These are phyloP conservation scores for Clusia tigrina DNA, from an alignment of 2,888 invertebrate species.

Conservation along the genomic window DNA sequence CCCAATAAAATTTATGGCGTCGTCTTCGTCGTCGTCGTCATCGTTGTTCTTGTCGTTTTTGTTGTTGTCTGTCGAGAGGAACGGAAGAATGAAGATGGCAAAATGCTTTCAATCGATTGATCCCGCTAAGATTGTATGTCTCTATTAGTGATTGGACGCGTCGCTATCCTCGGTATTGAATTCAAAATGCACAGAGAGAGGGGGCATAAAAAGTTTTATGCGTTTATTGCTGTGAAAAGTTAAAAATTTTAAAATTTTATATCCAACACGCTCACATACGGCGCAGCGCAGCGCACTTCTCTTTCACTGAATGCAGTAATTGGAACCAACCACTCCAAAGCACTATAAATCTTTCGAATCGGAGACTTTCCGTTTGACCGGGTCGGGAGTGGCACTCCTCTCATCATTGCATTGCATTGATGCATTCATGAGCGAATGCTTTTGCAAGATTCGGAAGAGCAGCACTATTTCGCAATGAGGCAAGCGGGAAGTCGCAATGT, in stretches of 20 bases:
- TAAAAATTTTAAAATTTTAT: no score
- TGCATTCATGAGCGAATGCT: no score
- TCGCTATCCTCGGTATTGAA: background rate
- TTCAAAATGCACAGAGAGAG: conserved; percentile 4
- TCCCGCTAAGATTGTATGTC: conserved; percentile 43
- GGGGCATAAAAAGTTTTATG: conserved; percentile 48
- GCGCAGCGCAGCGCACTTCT: no score
- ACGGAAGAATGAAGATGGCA: background rate
- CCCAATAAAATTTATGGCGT: conserved; percentile 3
- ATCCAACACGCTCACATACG: no score
- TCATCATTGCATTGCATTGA: no score
- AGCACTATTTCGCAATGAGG: no score
- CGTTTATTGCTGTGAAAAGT: conserved; percentile 55
- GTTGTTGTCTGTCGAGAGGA: background rate
- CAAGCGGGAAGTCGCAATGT: no score
- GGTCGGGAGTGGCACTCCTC: no score
- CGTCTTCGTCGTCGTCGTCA: no score
- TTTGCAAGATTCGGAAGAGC: no score
- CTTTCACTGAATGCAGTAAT: background rate
- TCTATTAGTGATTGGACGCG: conserved; percentile 47
- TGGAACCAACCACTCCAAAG: background rate
- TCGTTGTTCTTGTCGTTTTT: no score
- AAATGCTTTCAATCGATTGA: conserved; percentile 13
- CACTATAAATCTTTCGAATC: background rate
- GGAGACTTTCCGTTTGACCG: no score